Base-by-base conservation (phyloP, 2,113 vertebrate species). In the Machaerirhynchus nigripectus region DNA sequence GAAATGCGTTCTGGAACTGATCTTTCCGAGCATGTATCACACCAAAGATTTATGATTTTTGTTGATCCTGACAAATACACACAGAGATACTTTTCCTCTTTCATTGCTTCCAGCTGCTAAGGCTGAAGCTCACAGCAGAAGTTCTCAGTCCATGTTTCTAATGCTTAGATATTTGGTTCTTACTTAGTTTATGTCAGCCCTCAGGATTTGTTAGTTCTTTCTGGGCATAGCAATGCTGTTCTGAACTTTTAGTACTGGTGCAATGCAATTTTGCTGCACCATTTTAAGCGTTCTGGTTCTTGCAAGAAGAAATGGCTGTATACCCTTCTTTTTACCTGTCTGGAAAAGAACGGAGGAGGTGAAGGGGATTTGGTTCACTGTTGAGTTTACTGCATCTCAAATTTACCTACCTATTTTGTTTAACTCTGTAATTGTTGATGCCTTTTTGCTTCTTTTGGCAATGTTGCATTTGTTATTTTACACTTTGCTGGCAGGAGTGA, bases 171-270 rank as follows among this genome's bases (percentile, higher is more conserved):
- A 4, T 42, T 82, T 56, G 5, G 4, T 65, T 87, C 35, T 71
- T 47, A 15, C 23, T 14, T 5, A 47, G 8, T 33, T 59, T 67
- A 27, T 46, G 27, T 16, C 39, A 79, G 47, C 17, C 18, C 26
- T 50, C 12, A 15, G 33, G 33, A 71, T 67, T 68, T 75, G n/a
- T 33, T 82, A 21, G 6, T 30, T 92, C 23, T 59, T 82, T 82
- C 37, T 78, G 31, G 31, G 23, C 13, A n/a, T 12, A 31, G 5
- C 0, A 3, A 21, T 31, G 28, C 2, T 44, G 22, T 53, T 78
- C 50, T 70, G 20, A 50, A 20, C 26, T 53, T 56, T 46, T 33
- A 46, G 39, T 30, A 42, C 30, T 22, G 16, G 9, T 59, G 18
- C 31, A 27, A 11, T 63, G 42, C 19, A 56, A 22, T 87, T 81